These are phyloP conservation scores for Melanotaenia trifasciata DNA, from an alignment of 2,797 vertebrate species.

Conservation along the genomic window DNA sequence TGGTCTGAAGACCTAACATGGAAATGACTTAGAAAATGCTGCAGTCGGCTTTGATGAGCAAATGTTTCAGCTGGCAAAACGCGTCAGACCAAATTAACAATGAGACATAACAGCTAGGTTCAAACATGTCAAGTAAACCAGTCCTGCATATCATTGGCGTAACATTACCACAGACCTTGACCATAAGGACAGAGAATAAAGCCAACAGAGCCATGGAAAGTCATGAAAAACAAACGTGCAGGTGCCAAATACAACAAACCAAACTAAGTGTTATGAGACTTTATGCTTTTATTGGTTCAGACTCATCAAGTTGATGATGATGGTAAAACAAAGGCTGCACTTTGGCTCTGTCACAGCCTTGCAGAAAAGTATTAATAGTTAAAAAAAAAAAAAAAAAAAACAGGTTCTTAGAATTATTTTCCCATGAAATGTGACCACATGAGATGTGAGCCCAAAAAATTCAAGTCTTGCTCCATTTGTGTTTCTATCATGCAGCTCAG, in stretches of 20 bases:
- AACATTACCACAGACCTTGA: slow-evolving; percentile 58
- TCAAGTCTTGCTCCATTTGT: slow-evolving; percentile 59
- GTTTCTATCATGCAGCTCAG: slow-evolving; percentile 47
- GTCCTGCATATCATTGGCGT: slow-evolving; percentile 69
- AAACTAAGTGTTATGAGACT: slow-evolving; percentile 22
- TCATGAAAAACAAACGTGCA: slow-evolving; percentile 48
- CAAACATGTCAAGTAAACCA: slow-evolving; percentile 40
- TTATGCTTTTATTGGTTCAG: slow-evolving; percentile 20
- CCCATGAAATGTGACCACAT: slow-evolving; percentile 55
- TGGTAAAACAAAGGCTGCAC: slow-evolving; percentile 33
- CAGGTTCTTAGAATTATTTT: slow-evolving; percentile 26
- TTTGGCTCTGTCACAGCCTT: background rate
- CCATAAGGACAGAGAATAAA: slow-evolving; percentile 22
- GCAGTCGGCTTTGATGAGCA: slow-evolving; percentile 49
- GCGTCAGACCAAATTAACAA: slow-evolving; percentile 65
- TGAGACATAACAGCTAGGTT: slow-evolving; percentile 59
- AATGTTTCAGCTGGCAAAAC: slow-evolving; percentile 30
- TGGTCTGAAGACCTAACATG: slow-evolving; percentile 22
- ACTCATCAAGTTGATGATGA: slow-evolving; percentile 18
- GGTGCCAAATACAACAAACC: slow-evolving; percentile 60
- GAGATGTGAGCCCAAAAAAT: slow-evolving; percentile 24
- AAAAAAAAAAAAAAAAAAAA: background rate
- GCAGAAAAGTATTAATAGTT: background rate
- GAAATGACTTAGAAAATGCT: slow-evolving; percentile 31
- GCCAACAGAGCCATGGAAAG: slow-evolving; percentile 21